Percentiles rank a stretch among this genome's conserved stretches.
Conservation (phyloP, 2,797 vertebrate genomes). For the Acanthopagrus latus region DNA sequence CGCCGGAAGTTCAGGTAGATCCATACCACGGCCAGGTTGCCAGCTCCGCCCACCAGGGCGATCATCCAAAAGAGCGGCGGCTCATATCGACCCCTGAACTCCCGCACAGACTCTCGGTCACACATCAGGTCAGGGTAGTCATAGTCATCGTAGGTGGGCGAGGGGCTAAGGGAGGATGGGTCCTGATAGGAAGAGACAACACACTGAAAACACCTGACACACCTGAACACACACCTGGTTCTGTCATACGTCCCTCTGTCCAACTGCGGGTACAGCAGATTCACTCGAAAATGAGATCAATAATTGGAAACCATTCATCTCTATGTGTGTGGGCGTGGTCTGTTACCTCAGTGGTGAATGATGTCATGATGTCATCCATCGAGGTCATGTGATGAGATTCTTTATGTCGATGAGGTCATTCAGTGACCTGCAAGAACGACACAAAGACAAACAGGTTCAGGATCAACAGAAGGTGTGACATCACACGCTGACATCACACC, state of each 20-base stretch:
- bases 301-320: neutral
- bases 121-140: slow-evolving; percentile 64
- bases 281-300: neutral
- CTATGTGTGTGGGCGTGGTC: neutral
- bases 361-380: slow-evolving; percentile 50
- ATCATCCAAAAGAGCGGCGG: slow-evolving; percentile 88
- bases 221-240: neutral
- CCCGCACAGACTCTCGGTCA: slow-evolving; percentile 73
- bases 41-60: slow-evolving; percentile 82
- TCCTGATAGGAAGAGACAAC: slow-evolving; percentile 20
- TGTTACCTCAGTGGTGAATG: slow-evolving; percentile 48
- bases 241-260: too few species aligned
- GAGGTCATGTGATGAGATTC: slow-evolving; percentile 21
- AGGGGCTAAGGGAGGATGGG: neutral
- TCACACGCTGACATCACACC: too few species aligned
- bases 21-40: slow-evolving; percentile 88
- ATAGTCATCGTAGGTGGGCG: rapidly evolving
- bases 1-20: slow-evolving; percentile 86
- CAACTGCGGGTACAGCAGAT: neutral
- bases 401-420: slow-evolving; percentile 8
- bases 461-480: neutral
- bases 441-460: neutral
- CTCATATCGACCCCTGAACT: slow-evolving; percentile 83
- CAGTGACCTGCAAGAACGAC: slow-evolving; percentile 10
- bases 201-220: slow-evolving; percentile 1